A percentile compares a stretch with the other conserved stretches of the same genome.
These are phyloP conservation scores for Bagarius yarrelli DNA, from an alignment of 2,113 vertebrate species.

Conservation along the genomic window DNA sequence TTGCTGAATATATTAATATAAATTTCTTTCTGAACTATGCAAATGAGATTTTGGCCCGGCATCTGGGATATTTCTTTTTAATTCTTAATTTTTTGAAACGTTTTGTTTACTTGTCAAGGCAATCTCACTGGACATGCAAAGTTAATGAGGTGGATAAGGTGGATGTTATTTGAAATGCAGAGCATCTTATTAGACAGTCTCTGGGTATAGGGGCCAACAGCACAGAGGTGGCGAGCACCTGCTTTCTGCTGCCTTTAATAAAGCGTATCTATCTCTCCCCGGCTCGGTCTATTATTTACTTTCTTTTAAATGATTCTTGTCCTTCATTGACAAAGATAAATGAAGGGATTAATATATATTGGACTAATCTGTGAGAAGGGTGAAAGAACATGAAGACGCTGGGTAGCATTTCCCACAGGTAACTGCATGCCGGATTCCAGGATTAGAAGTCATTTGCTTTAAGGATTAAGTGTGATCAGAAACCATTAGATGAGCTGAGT, in stretches of 20 bases:
- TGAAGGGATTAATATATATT: conserved; percentile 99
- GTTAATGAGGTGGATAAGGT: conserved; percentile 72
- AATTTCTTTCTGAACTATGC: conserved; percentile 1
- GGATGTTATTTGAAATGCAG: conserved; percentile 70
- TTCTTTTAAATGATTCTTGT: conserved; percentile 88
- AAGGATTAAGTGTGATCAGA: conserved; percentile 88
- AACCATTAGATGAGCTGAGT: conserved; percentile 85
- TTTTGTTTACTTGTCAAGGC: conserved; percentile 68
- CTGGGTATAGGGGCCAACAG: conserved; percentile 75
- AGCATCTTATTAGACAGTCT: conserved; percentile 77
- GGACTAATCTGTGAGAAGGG: conserved; percentile 83
- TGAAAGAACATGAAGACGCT: conserved; percentile 71
- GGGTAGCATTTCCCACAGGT: conserved; percentile 98
- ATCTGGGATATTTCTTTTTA: conserved; percentile 26
- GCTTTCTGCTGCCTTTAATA: conserved; percentile 82
- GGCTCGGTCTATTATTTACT: conserved; percentile 83
- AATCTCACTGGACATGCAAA: conserved; percentile 67
- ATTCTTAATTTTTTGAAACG: conserved; percentile 66
- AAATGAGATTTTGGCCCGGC: neutral
- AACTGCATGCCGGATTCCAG: conserved; percentile 85
- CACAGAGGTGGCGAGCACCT: conserved; percentile 78
- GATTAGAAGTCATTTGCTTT: conserved; percentile 97
- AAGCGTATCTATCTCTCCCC: conserved; percentile 72
- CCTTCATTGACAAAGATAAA: conserved; percentile 98
- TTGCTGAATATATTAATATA: conserved; percentile 18